Percentiles rank a stretch among this genome's conserved stretches.
phyloP scores from a whole-genome alignment of 1,140 invertebrate species.

The Procambarus virginalis region DNA sequence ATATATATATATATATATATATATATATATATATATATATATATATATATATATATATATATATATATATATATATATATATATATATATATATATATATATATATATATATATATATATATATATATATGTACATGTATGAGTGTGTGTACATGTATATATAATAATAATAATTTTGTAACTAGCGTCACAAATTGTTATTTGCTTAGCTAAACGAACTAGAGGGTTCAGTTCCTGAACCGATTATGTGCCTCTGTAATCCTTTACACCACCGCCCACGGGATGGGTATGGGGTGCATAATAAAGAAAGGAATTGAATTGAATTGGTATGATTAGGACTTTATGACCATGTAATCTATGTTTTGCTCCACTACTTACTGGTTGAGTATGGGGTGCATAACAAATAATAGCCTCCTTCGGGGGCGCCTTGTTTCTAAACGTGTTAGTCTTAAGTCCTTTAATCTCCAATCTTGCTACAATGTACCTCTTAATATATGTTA shows the following conservation, averaged over 20 bases:
- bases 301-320: not conserved
- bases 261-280: not conserved
- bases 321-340: not conserved
- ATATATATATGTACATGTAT: not conserved
- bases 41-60: slow-evolving; percentile 5
- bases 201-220: not conserved
- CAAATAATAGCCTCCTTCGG: too few species aligned
- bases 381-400: too few species aligned
- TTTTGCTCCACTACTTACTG: not conserved
- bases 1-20: not conserved
- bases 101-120: slow-evolving; percentile 5
- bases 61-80: slow-evolving; percentile 5
- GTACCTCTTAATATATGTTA: too few species aligned
- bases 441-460: too few species aligned
- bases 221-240: not conserved
- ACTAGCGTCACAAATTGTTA: too few species aligned
- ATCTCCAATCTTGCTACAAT: too few species aligned
- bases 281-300: too few species aligned
- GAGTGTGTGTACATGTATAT: not conserved
- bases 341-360: not conserved
- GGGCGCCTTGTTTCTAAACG: too few species aligned
- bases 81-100: slow-evolving; percentile 1
- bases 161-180: not conserved
- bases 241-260: not conserved
- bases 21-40: slow-evolving; percentile 3